Evolutionary conservation across 2,888 invertebrate genomes (phyloP), one percentile per base, ranked within the genome.

Genomic region (Agonum fuliginosum): DNA sequence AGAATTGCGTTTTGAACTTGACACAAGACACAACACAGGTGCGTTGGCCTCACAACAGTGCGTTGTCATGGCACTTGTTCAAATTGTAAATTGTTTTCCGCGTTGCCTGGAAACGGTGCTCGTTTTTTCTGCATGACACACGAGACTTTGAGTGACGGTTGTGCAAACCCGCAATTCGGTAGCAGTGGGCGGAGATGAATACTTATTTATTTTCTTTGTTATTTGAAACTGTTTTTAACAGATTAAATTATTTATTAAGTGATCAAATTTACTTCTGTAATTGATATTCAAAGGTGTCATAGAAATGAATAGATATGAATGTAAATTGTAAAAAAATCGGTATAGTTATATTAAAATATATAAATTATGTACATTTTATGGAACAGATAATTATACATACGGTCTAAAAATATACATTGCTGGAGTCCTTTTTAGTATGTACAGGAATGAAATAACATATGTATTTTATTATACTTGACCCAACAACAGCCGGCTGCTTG

Each of bases 261-360:
- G n/a, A n/a, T n/a, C n/a, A n/a, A n/a, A n/a, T n/a, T n/a, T n/a
- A n/a, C 10, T 30, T 5, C 4, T 37, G 10, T 37, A 37, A 4
- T 37, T 37, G 10, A 3, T 37, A n/a, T 10, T 37, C 12, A 37
- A n/a, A 3, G 37, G n/a, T 10, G 10, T 37, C 8, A 37, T 8
- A 37, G 10, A 37, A 37, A 37, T 37, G n/a, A 37, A 37, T 37
- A 37, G 12, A 37, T n/a, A n/a, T 37, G 37, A 3, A 37, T 37
- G 37, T 37, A 37, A 37, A 37, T 70, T 27, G 77, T 77, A 70
- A 77, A 76, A n/a, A 77, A 77, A 77, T 77, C 70, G 77, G 77
- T 77, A 77, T 70, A 70, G 77, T 77, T 77, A 77, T 77, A 77
- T 77, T 77, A 77, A 77, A 70, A 77, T 77, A 77, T 77, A 77